Evolutionary conservation across 1,140 invertebrate species (phyloP).

Genomic region (Thereuonema tuberculata): DNA sequence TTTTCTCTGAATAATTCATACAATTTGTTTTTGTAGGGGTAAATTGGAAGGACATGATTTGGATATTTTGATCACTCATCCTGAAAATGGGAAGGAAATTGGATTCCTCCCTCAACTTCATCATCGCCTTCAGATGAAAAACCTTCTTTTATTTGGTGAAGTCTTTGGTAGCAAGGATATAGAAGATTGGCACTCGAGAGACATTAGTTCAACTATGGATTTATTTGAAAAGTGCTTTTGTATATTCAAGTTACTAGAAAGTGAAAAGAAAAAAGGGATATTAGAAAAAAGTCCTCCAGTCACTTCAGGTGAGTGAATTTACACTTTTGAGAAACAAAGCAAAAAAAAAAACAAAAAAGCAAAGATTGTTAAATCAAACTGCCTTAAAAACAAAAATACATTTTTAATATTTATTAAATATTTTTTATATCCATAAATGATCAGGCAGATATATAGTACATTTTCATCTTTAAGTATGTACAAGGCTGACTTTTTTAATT

Average conservation of each 20-base stretch:
- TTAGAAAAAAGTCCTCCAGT: background rate
- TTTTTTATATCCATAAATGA: background rate
- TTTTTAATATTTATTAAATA: background rate
- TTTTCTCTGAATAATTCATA: too few relatives aligned
- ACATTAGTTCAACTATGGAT: background rate
- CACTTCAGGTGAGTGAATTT: background rate
- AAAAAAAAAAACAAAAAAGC: background rate
- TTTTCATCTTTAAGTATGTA: too few relatives aligned
- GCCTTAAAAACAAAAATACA: background rate
- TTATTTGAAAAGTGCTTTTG: slow-evolving; percentile 4
- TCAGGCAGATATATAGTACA: too few relatives aligned
- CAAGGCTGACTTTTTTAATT: too few relatives aligned
- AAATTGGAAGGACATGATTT: background rate
- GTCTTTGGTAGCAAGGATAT: background rate
- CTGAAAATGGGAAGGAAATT: background rate
- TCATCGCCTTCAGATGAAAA: background rate
- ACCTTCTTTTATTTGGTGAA: background rate
- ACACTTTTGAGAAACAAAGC: background rate
- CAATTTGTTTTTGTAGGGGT: background rate
- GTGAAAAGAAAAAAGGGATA: background rate
- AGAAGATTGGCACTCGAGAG: background rate
- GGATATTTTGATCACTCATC: background rate
- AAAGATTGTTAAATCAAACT: background rate
- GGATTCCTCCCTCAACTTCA: background rate
- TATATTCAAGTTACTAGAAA: background rate